Evolutionary conservation across 1,140 invertebrate species (phyloP), one percentile per base, ranked within the genome.

Genomic region (Anastrepha obliqua): DNA sequence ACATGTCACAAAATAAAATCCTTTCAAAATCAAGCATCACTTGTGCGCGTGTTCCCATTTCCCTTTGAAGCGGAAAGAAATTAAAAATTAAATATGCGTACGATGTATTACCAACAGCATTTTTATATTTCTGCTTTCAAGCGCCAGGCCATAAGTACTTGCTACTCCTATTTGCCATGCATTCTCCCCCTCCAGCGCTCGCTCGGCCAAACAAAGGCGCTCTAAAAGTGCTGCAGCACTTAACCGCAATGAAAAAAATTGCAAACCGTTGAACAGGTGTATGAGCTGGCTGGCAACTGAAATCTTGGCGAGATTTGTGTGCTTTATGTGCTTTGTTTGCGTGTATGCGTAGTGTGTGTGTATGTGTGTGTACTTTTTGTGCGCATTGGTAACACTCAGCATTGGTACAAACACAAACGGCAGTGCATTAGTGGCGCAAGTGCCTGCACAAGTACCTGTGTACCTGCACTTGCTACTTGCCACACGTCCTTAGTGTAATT

Each of bases 51-150:
- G 74, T 81, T 55, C 74, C 74, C 74, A 81, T 81, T 81, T 81
- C 74, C 74, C 47, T 81, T 81, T 70, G 47, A n/a, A 55, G 74
- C 74, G 74, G 74, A 81, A 81, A 81, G 74, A 81, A 55, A 81
- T 81, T 81, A 81, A 81, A 81, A 81, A 81, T 81, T 81, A 81
- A 81, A 81, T 81, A 81, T 81, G 74, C 74, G 74, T 55, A 51
- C 74, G 74, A 81, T 81, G 74, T 81, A 81, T 55, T 81, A 81
- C 67, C 51, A 81, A 81, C 44, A 55, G n/a, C 44, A 81, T 51
- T 55, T 81, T 81, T n/a, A 20, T 81, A 20, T 81, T 70, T 70
- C 2, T 13, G 74, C 47, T 81, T 55, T 29, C 74, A 81, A 81
- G 74, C 74, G n/a, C 1, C 47, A 55, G 47, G 51, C 74, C 74